phyloP scores from a whole-genome alignment of 2,797 vertebrate species.

The Apogon hyalosoma region DNA sequence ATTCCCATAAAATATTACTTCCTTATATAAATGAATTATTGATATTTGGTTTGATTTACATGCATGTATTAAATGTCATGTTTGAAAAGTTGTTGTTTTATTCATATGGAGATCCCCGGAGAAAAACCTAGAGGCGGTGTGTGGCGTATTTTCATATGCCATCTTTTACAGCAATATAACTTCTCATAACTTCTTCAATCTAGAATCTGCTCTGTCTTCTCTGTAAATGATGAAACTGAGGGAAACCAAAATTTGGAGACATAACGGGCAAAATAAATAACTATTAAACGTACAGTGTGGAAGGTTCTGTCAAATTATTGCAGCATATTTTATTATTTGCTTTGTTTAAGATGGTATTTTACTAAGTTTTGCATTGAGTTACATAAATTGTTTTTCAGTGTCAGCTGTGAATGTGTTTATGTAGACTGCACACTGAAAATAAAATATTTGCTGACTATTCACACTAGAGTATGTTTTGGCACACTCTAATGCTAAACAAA shows the following conservation, averaged over 20 bases:
- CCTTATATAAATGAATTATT: constrained; percentile 95
- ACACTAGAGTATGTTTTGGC: neutral
- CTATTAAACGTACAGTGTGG: constrained; percentile 21
- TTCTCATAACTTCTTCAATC: constrained; percentile 75
- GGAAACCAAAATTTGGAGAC: constrained; percentile 46
- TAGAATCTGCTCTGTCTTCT: constrained; percentile 43
- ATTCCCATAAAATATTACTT: constrained; percentile 91
- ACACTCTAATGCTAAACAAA: neutral
- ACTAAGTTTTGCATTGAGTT: constrained; percentile 33
- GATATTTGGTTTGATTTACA: constrained; percentile 91
- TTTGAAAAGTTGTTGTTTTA: constrained; percentile 94
- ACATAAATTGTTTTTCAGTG: constrained; percentile 27
- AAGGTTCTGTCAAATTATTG: constrained; percentile 38
- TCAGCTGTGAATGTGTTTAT: constrained; percentile 19
- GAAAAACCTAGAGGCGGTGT: constrained; percentile 84
- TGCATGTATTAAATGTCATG: constrained; percentile 93
- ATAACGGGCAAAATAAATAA: constrained; percentile 28
- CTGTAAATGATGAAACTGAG: constrained; percentile 53
- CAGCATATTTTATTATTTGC: constrained; percentile 36
- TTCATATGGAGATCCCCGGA: constrained; percentile 89
- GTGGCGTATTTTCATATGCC: constrained; percentile 78
- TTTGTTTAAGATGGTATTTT: constrained; percentile 35
- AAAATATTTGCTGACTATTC: constrained; percentile 1
- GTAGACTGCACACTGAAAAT: constrained; percentile 2
- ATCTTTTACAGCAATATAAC: constrained; percentile 81